A percentile compares a stretch with the other conserved stretches of the same genome.
Evolutionary conservation across 2,888 invertebrate species (phyloP).

Genomic region (Ennomos fuscantarius): DNA sequence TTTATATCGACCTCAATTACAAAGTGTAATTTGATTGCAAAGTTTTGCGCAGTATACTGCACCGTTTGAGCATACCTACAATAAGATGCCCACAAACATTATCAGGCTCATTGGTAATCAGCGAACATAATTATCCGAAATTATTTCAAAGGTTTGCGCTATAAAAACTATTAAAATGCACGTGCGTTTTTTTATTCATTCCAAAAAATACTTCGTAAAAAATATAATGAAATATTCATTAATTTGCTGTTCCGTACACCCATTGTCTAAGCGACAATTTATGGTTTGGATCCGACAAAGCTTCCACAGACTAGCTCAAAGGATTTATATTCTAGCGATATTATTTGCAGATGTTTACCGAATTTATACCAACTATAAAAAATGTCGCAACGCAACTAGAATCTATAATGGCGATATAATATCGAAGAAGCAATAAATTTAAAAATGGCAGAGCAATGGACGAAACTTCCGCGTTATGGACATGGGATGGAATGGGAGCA

Average conservation of each 20-base stretch:
- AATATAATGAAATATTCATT: constrained; percentile 73
- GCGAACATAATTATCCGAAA: constrained; percentile 45
- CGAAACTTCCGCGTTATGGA: constrained; percentile 41
- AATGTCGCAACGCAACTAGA: constrained; percentile 56
- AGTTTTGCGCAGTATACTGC: constrained; percentile 6
- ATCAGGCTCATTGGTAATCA: constrained; percentile 50
- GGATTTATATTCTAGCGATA: constrained; percentile 63
- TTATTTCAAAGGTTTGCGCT: constrained; percentile 44
- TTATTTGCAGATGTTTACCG: constrained; percentile 60
- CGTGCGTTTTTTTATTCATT: constrained; percentile 41
- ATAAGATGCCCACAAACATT: constrained; percentile 5
- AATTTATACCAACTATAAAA: constrained; percentile 73
- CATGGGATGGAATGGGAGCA: constrained; percentile 36
- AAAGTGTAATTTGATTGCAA: constrained; percentile 9
- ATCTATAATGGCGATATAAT: constrained; percentile 55
- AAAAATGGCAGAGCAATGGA: constrained; percentile 47
- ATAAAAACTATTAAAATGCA: constrained; percentile 54
- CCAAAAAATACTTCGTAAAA: constrained; percentile 41
- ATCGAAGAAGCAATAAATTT: constrained; percentile 59
- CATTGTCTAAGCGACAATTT: constrained; percentile 69
- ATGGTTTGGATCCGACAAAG: constrained; percentile 52
- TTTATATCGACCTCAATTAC: no score
- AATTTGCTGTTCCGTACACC: constrained; percentile 58
- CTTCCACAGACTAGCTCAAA: constrained; percentile 34
- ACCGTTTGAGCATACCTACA: no score